Base-by-base conservation (phyloP, 2,888 invertebrate species). In the Melieria crassipennis region DNA sequence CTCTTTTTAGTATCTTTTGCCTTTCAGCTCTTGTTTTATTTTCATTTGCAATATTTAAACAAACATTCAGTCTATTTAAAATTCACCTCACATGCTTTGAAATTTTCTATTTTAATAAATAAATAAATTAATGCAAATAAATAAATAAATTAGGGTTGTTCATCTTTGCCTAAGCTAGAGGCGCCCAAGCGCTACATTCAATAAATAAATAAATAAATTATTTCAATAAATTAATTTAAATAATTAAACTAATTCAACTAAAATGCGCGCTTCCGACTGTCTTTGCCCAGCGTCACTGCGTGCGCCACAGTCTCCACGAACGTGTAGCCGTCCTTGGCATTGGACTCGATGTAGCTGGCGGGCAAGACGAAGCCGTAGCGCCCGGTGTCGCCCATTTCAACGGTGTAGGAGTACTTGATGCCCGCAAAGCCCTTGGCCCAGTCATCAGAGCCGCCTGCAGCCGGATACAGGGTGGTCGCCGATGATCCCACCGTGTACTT, bases 341-440 rank as follows among this genome's bases (percentile, higher is more conserved):
- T 93, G 1, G 91, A 90, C 77, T 91, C 89, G 74, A 97, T 97
- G 79, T 90, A 91, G 42, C 87, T 87, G 1, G 94, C 92, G 0
- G 97, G 97, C 66, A 97, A 85, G n/a, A 96, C 88, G 83, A 97
- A 98, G 4, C 97, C 97, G 82, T 92, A 91, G 70, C 90, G 89
- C 0, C 96, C 96, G 1, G 90, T 92, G 85, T 97, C 97, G 67
- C 95, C 90, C 68, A 97, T 89, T 88, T 98, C 97, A 70, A 97
- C 89, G 0, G 97, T 97, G 87, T 94, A 97, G 1, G 96, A 87
- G 84, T 96, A 97, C 84, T 95, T 96, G 75, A 97, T 92, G 55
- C 91, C 91, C 7, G 92, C 91, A 56, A 90, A 88, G 1, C 94
- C 94, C 86, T 97, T 96, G 7, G 96, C 97, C 95, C 96, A 97